Base-by-base conservation (phyloP, 2,888 invertebrate genomes). In the Ectobius pallidus region DNA sequence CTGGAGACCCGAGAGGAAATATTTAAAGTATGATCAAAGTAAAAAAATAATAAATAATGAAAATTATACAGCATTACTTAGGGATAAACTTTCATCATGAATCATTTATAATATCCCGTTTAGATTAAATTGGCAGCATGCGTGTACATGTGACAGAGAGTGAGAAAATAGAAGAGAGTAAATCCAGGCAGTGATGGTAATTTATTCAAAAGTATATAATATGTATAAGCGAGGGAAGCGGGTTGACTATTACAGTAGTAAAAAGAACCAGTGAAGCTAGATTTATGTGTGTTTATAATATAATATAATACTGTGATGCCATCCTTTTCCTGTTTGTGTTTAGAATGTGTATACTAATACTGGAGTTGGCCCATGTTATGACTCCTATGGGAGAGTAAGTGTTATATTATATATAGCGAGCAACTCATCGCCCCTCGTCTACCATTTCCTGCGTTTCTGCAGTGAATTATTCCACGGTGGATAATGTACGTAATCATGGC, bases 231-330 rank as follows among this genome's bases (percentile, higher is more conserved):
- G n/a, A n/a, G n/a, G n/a, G n/a, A n/a, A n/a, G n/a, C n/a, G n/a
- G n/a, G n/a, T n/a, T 11, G 34, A 7, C 6, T 11, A 34, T 6
- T 34, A 11, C 11, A 34, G 34, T 6, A 11, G n/a, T 14, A 46
- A 46, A 46, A 14, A n/a, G 3, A 46, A 46, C 46, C 16, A 46
- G 16, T 46, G 18, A n/a, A 46, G n/a, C n/a, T n/a, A n/a, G 46
- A 46, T 46, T 46, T 46, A 46, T 46, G 46, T 46, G n/a, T n/a
- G 46, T n/a, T 46, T 46, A 46, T 46, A 46, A 14, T 46, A 46
- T 46, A n/a, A 46, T 46, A 46, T 46, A 46, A 4, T 14, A 46
- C n/a, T 4, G n/a, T n/a, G 18, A 46, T 46, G 18, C 11, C n/a
- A 46, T 46, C 46, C 46, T 46, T 46, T 46, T 46, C 0, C 58